Evolutionary conservation across 1,140 invertebrate genomes (phyloP), one percentile per base, ranked within the genome.

Genomic region (Odontomachus brunneus): DNA sequence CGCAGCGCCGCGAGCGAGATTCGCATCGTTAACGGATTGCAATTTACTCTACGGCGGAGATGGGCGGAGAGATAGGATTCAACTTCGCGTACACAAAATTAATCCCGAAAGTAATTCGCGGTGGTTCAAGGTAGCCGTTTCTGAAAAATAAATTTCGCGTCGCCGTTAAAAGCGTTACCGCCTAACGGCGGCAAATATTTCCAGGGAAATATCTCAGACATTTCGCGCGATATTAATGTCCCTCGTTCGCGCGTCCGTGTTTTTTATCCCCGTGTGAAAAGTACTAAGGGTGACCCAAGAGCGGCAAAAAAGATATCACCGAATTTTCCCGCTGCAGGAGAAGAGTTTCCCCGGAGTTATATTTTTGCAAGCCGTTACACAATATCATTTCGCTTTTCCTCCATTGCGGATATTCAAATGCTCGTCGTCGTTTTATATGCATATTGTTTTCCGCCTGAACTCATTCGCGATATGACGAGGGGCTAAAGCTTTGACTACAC

Each of bases 21-120:
- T 85, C 49, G 53, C 80, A 33, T 75, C 74, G 82, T 81, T 84
- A 88, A 86, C 44, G 63, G 69, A 69, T 57, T 65, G 73, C 72
- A 55, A 22, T 73, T 85, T 83, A 63, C 55, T 59, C n/a, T 19
- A 26, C 17, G 33, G 9, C 12, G 14, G 44, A 49, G 24, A 82
- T 59, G 71, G 29, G 12, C 26, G 26, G 19, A 65, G 19, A 65
- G 3, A 26, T 38, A 57, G 14, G 24, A 48, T 80, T 59, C 66
- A 71, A 22, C 53, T 80, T 80, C 19, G 11, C 51, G 33, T 74
- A 19, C 48, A 44, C 3, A 72, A 48, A 81, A 72, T 72, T 81
- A 66, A 38, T 66, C 22, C 12, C 14, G 26, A 75, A 75, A 75
- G 55, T 74, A 60, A 74, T 62, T 62, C 17, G n/a, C 59, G 17